Evolutionary conservation across 2,113 vertebrate genomes (phyloP), one percentile per base, ranked within the genome.

Genomic region (Asarcornis scutulata): DNA sequence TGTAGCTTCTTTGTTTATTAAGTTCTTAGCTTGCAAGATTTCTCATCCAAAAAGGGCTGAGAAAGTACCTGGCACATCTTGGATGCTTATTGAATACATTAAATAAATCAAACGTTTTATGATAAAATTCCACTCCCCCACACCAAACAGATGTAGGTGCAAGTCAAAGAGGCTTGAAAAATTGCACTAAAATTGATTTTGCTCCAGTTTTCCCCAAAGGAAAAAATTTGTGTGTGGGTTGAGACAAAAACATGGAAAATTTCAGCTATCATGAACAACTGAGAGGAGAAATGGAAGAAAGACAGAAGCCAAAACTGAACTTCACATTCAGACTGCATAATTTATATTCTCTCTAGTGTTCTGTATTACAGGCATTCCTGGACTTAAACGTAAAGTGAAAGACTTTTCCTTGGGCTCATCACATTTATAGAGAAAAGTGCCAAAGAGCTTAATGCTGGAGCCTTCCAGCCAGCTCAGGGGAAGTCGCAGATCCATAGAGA

Each of bases 31-130:
- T 92, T 96, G 94, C 93, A 96, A 95, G 91, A 83, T 77, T 96
- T 96, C 88, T 95, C 92, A 95, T 96, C 96, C 95, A 94, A 95
- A 88, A 94, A 94, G 60, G 58, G 71, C 86, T 96, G 83, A 95
- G 94, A 97, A 96, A 97, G 93, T 96, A 96, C 95, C 95, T 96
- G 93, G 93, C 95, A 97, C 96, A 96, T 93, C 94, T 91, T 91
- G 67, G 95, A 92, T 82, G 77, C 91, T 94, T 96, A 96, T 53
- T 96, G 96, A 96, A 95, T 96, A 95, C 79, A 95, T 96, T 96
- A 96, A 93, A 96, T 96, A 96, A 97, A 96, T 95, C 94, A 96
- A 95, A 97, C 9, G 6, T 85, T 96, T 94, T 92, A 93, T 92
- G 91, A 95, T 96, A 96, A 96, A 95, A 95, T 95, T 96, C 92